Conservation (phyloP, 1,140 invertebrate species). For the Dermatophagoides farinae region DNA sequence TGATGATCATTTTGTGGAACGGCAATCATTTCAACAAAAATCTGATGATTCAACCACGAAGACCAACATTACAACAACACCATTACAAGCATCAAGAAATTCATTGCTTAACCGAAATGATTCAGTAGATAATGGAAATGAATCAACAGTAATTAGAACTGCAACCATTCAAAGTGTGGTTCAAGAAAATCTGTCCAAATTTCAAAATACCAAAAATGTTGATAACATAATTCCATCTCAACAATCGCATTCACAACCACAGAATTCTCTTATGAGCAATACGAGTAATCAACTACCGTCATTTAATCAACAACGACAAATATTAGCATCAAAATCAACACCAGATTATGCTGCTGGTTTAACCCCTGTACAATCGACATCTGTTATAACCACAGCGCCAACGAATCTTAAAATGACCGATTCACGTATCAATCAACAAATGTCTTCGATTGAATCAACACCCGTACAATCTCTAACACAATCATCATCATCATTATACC, state of each 20-base stretch:
- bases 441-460: neutral
- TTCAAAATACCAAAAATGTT: neutral
- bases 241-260: neutral
- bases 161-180: neutral
- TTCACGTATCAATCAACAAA: neutral
- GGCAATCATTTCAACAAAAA: no score
- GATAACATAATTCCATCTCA: neutral
- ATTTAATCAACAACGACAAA: neutral
- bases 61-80: no score
- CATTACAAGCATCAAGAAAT: no score
- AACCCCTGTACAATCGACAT: constrained; percentile 16
- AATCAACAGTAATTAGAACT: neutral
- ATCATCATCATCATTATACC: neutral
- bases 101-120: no score
- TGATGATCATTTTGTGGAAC: no score
- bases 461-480: neutral
- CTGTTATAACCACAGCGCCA: neutral
- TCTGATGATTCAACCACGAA: no score
- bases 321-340: constrained; percentile 25
- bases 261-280: neutral
- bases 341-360: constrained; percentile 61
- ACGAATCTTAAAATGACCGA: neutral
- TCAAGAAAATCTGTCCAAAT: neutral
- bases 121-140: neutral
- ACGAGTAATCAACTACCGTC: neutral